Evolutionary conservation across 2,113 vertebrate genomes (phyloP).

Genomic region (Clupea harengus): DNA sequence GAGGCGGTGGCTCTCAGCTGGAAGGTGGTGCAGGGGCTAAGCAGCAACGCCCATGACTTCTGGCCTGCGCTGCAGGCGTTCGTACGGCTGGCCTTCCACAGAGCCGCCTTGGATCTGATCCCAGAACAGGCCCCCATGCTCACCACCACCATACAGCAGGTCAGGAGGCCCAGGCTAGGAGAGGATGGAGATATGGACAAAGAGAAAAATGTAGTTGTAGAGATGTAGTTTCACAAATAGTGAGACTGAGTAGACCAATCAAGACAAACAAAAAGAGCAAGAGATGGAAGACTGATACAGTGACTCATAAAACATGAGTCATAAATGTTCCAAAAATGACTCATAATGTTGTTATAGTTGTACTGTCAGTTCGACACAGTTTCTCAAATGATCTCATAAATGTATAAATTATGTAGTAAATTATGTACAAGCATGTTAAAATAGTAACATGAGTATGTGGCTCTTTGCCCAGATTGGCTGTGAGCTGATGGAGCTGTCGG

Average conservation of each 20-base stretch:
- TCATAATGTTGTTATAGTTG: too few relatives aligned
- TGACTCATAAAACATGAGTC: too few relatives aligned
- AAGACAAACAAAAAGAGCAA: too few relatives aligned
- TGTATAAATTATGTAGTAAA: too few relatives aligned
- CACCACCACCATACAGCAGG: slow-evolving; percentile 44
- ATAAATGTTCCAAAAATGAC: too few relatives aligned
- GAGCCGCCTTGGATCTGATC: slow-evolving; percentile 70
- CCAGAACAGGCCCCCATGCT: slow-evolving; percentile 67
- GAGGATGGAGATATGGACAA: too few relatives aligned
- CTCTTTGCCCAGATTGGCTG: slow-evolving; percentile 72
- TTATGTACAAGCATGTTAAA: too few relatives aligned
- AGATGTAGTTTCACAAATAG: too few relatives aligned
- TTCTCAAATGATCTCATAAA: too few relatives aligned
- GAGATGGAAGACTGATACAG: too few relatives aligned
- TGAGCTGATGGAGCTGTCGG: slow-evolving; percentile 83
- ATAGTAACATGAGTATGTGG: slow-evolving; percentile 9
- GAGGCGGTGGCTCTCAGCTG: slow-evolving; percentile 81
- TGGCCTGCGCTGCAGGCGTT: slow-evolving; percentile 88
- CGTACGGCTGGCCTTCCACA: slow-evolving; percentile 79
- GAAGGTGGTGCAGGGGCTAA: slow-evolving; percentile 81
- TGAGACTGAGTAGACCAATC: too few relatives aligned
- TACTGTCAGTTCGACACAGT: too few relatives aligned
- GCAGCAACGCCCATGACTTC: slow-evolving; percentile 86
- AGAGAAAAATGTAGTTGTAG: background rate
- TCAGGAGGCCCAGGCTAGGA: background rate